Conservation (phyloP, 1,140 invertebrate genomes). For the Zaprionus davidi region DNA sequence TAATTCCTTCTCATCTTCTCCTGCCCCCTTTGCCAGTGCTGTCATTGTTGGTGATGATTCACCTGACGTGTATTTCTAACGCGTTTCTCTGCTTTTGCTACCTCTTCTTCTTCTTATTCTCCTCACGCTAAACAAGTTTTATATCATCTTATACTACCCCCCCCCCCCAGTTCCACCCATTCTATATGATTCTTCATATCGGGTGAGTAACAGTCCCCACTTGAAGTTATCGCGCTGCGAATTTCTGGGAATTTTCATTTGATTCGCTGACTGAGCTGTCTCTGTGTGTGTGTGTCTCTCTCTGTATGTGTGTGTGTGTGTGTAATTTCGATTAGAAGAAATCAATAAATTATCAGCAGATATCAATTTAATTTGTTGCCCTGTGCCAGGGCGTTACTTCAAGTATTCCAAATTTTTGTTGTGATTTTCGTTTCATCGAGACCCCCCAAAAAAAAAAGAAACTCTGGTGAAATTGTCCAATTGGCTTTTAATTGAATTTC, state of each 20-base stretch:
- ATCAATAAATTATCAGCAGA: constrained; percentile 71
- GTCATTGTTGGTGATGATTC: constrained; percentile 44
- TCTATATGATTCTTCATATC: constrained; percentile 24
- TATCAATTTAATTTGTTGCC: constrained; percentile 64
- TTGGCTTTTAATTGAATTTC: constrained; percentile 47
- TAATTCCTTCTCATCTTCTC: background rate
- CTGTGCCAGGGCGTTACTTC: constrained; percentile 45
- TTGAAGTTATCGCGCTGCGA: constrained; percentile 57
- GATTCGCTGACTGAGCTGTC: background rate
- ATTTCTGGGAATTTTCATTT: constrained; percentile 65
- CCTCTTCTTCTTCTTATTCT: background rate
- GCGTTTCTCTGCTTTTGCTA: background rate
- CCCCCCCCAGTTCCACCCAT: background rate
- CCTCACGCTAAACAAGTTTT: constrained; percentile 59
- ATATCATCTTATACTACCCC: constrained; percentile 51
- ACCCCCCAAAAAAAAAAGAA: background rate
- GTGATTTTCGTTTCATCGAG: background rate
- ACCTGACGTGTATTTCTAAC: constrained; percentile 44
- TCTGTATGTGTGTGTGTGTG: too few relatives aligned
- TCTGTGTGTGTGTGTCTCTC: background rate
- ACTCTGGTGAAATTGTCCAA: constrained; percentile 27
- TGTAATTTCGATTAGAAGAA: constrained; percentile 61
- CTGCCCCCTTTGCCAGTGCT: background rate
- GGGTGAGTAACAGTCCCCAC: constrained; percentile 38
- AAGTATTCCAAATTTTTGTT: background rate